phyloP scores from a whole-genome alignment of 2,113 vertebrate species.

The Galemys pyrenaicus region DNA sequence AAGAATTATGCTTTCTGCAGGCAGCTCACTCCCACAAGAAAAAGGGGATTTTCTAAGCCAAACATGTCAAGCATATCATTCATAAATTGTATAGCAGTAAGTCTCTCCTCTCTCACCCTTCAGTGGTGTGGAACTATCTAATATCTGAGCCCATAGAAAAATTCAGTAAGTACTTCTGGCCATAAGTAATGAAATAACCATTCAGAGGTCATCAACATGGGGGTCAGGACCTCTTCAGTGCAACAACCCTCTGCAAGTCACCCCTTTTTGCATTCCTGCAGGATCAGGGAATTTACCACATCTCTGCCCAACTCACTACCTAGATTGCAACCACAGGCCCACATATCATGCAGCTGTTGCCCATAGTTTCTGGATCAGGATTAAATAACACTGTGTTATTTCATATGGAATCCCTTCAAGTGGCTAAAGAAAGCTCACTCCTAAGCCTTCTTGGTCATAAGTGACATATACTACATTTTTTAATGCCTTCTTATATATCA shows the following conservation, averaged over 20 bases:
- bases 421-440: not conserved
- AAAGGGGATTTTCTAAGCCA: not conserved
- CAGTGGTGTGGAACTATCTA: not conserved
- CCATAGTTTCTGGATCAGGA: not conserved
- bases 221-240: not conserved
- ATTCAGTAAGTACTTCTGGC: not conserved
- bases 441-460: not conserved
- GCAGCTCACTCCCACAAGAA: not conserved
- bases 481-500: not conserved
- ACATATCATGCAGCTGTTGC: accelerated
- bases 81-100: not conserved
- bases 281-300: not conserved
- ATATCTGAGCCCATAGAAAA: not conserved
- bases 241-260: not conserved
- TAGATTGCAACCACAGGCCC: not conserved
- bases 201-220: not conserved
- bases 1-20: not conserved
- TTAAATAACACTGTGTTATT: not conserved
- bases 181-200: not conserved
- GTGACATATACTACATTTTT: not conserved
- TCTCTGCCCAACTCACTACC: not conserved
- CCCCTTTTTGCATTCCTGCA: not conserved
- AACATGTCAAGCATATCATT: not conserved
- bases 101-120: not conserved
- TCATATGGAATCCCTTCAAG: not conserved